Conservation (phyloP, 1,140 invertebrate species). For the Papilio machaon region DNA sequence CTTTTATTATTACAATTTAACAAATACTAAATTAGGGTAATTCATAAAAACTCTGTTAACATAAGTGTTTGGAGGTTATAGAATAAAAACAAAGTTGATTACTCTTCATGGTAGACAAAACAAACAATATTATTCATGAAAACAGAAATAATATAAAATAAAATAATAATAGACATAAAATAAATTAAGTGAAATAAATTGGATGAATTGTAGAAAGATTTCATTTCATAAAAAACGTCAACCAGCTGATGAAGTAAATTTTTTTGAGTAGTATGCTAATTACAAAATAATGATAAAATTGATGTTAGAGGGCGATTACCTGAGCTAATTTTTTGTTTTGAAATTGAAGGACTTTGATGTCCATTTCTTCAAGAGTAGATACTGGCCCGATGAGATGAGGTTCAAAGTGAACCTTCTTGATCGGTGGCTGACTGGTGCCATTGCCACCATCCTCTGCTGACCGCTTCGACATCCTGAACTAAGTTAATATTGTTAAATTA, state of each 20-base stretch:
- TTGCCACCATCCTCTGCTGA: conserved; percentile 83
- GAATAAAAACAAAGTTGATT: conserved; percentile 1
- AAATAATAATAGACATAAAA: neutral
- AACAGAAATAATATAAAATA: neutral
- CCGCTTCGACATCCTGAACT: conserved; percentile 88
- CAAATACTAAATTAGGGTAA: conserved; percentile 10
- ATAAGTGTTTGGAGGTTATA: conserved; percentile 18
- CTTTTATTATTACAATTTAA: neutral
- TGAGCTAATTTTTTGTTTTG: conserved; percentile 98
- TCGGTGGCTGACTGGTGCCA: conserved; percentile 85
- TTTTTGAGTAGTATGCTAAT: neutral
- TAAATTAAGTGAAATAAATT: neutral
- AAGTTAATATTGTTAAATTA: conserved; percentile 47
- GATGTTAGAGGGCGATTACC: conserved; percentile 73
- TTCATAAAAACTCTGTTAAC: conserved; percentile 9
- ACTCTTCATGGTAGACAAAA: neutral
- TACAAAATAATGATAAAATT: conserved; percentile 1
- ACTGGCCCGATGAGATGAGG: conserved; percentile 95
- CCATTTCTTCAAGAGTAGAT: conserved; percentile 97
- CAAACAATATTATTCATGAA: neutral
- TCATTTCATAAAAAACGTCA: neutral
- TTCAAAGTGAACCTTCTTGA: conserved; percentile 97
- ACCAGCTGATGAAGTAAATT: conserved; percentile 9
- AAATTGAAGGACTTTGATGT: conserved; percentile 97
- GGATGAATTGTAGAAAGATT: neutral